These are phyloP conservation scores for Conger conger DNA, from an alignment of 2,113 vertebrate species.

Conservation along the genomic window DNA sequence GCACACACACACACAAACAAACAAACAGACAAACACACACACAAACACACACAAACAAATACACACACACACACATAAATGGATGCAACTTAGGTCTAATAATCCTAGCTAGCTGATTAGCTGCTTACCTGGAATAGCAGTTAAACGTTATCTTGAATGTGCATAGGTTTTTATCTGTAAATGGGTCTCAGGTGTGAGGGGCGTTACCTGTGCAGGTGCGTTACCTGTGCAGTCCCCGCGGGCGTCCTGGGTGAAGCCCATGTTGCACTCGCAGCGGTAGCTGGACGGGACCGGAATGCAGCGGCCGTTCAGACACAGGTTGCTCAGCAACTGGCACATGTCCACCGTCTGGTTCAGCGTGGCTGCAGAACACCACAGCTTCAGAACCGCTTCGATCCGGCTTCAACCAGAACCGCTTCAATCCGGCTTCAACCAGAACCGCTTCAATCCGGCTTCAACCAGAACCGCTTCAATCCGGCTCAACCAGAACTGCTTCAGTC, in stretches of 20 bases:
- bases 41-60: too few species aligned
- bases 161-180: neutral
- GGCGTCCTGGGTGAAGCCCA: slow-evolving; percentile 67
- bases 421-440: too few species aligned
- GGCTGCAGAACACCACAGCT: slow-evolving; percentile 49
- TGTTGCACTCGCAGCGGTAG: slow-evolving; percentile 74
- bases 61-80: too few species aligned
- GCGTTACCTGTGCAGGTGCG: slow-evolving; percentile 11
- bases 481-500: neutral
- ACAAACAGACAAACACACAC: too few species aligned
- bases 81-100: too few species aligned
- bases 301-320: slow-evolving; percentile 72
- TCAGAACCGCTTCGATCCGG: neutral
- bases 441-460: neutral
- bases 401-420: neutral
- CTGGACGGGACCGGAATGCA: slow-evolving; percentile 67
- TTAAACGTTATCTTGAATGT: too few species aligned
- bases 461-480: too few species aligned
- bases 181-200: neutral
- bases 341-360: slow-evolving; percentile 73
- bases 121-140: too few species aligned
- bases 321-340: slow-evolving; percentile 67
- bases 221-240: slow-evolving; percentile 72
- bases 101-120: too few species aligned
- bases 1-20: too few species aligned